Evolutionary conservation across 2,797 vertebrate species (phyloP).

Genomic region (Notolepis coatsorum): DNA sequence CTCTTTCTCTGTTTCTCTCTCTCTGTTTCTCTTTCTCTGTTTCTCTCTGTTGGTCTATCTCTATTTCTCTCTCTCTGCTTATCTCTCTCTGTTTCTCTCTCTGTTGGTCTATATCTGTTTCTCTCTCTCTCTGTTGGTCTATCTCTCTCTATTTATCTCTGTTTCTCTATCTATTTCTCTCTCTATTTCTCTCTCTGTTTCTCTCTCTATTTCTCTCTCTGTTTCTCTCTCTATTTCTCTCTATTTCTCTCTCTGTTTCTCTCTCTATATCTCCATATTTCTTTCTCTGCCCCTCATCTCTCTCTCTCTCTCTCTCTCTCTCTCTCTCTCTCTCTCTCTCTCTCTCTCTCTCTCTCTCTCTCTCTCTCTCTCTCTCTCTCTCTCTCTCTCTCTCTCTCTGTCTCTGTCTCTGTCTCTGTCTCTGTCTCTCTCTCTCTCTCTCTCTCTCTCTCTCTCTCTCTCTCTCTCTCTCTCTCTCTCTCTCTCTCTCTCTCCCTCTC

Average conservation of each 20-base stretch:
- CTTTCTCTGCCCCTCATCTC: no score
- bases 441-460: slow-evolving; percentile 56
- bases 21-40: slow-evolving; percentile 55
- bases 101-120: no score
- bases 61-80: slow-evolving; percentile 44
- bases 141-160: slow-evolving; percentile 43
- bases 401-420: slow-evolving; percentile 29
- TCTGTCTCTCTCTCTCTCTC: slow-evolving; percentile 42
- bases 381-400: slow-evolving; percentile 55
- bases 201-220: slow-evolving; percentile 40
- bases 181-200: slow-evolving; percentile 27
- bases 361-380: slow-evolving; percentile 43
- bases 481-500: slow-evolving; percentile 57
- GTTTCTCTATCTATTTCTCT: slow-evolving; percentile 55
- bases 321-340: slow-evolving; percentile 54
- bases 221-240: slow-evolving; percentile 51
- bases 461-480: slow-evolving; percentile 36
- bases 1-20: slow-evolving; percentile 44
- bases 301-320: slow-evolving; percentile 45
- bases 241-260: slow-evolving; percentile 44
- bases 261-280: no score
- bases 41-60: slow-evolving; percentile 30
- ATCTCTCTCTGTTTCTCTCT: slow-evolving; percentile 54
- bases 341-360: slow-evolving; percentile 33
- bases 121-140: slow-evolving; percentile 26